These are phyloP conservation scores for Rhea americana DNA, from an alignment of 2,113 vertebrate genomes.

Conservation along the genomic window DNA sequence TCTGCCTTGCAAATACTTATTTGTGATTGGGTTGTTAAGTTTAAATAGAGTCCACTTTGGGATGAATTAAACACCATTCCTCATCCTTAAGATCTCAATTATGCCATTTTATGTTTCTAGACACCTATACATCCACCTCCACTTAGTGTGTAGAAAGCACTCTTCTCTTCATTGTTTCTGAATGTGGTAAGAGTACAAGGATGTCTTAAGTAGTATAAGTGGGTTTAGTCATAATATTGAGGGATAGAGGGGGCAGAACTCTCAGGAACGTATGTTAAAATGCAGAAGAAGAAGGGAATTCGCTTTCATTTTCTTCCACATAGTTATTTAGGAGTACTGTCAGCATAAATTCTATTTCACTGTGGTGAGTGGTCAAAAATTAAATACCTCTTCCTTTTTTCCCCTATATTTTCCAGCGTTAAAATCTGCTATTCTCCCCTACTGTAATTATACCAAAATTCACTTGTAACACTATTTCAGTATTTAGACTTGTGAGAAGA, in stretches of 20 bases:
- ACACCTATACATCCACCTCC: background rate
- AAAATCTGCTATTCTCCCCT: background rate
- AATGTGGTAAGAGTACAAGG: background rate
- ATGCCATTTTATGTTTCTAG: background rate
- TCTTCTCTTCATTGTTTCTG: background rate
- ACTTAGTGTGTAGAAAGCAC: background rate
- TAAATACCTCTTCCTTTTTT: background rate
- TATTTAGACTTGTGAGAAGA: background rate
- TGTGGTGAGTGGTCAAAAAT: background rate
- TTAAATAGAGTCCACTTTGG: background rate
- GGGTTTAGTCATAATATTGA: conserved; percentile 17
- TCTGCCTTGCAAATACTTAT: background rate
- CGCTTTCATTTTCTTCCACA: background rate
- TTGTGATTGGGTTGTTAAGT: background rate
- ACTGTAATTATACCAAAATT: background rate
- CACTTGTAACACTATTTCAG: background rate
- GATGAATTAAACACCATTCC: background rate
- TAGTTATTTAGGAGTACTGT: background rate
- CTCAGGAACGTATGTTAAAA: background rate
- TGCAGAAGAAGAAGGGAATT: background rate
- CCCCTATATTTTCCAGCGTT: background rate
- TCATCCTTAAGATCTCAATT: background rate
- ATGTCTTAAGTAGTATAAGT: conserved; percentile 20
- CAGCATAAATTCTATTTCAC: background rate
- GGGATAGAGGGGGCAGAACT: background rate